phyloP scores from a whole-genome alignment of 2,888 invertebrate genomes.

The Ischnus inquisitorius region DNA sequence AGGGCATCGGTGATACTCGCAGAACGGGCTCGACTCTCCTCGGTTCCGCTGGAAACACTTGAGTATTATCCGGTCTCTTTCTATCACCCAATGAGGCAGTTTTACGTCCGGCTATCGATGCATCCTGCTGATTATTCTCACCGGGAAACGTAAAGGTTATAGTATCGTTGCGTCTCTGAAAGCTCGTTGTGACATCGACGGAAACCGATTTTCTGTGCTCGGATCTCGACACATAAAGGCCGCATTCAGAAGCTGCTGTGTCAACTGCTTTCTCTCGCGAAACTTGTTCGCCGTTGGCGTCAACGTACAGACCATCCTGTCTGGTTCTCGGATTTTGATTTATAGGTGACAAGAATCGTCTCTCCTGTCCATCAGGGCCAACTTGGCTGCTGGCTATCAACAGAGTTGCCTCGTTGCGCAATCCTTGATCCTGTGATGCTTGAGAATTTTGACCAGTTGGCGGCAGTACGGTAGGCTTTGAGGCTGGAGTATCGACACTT shows the following conservation, averaged over 20 bases:
- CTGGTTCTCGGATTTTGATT: slow-evolving; percentile 83
- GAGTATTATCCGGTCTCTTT: slow-evolving; percentile 76
- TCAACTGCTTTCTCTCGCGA: slow-evolving; percentile 78
- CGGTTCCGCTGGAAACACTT: slow-evolving; percentile 78
- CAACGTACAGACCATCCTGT: slow-evolving; percentile 83
- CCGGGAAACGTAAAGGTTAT: slow-evolving; percentile 82
- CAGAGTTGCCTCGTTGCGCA: slow-evolving; percentile 74
- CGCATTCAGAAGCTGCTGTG: slow-evolving; percentile 74
- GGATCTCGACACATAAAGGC: slow-evolving; percentile 79
- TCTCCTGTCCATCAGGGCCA: slow-evolving; percentile 75
- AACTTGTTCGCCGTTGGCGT: slow-evolving; percentile 79
- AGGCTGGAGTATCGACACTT: slow-evolving; percentile 75
- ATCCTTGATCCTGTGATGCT: slow-evolving; percentile 73
- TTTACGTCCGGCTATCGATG: slow-evolving; percentile 74
- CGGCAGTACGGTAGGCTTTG: slow-evolving; percentile 52
- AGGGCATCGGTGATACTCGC: slow-evolving; percentile 81
- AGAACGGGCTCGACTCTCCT: slow-evolving; percentile 78
- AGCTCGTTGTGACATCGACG: slow-evolving; percentile 80
- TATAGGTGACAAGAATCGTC: slow-evolving; percentile 76
- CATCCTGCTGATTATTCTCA: slow-evolving; percentile 75
- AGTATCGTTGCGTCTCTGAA: slow-evolving; percentile 82
- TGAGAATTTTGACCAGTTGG: slow-evolving; percentile 61
- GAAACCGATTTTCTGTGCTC: slow-evolving; percentile 83
- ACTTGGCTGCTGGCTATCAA: slow-evolving; percentile 69
- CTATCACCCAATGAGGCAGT: slow-evolving; percentile 74